These are phyloP conservation scores for Tetragonula carbonaria DNA, from an alignment of 2,888 invertebrate species.

Conservation along the genomic window DNA sequence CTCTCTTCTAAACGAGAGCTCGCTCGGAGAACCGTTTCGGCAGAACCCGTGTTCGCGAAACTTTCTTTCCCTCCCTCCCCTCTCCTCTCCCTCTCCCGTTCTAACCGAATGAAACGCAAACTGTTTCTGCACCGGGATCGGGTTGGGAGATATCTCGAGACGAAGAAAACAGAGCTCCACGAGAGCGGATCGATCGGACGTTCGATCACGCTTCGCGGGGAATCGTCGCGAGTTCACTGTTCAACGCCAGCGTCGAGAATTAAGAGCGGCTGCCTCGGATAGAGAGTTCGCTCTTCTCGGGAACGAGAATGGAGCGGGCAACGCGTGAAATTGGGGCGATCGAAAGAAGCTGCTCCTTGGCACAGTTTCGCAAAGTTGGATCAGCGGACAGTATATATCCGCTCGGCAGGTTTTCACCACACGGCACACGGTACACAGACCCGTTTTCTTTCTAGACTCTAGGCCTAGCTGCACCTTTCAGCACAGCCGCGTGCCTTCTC, in stretches of 20 bases:
- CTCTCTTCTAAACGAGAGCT: not conserved
- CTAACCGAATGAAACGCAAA: not conserved
- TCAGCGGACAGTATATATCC: conserved; percentile 51
- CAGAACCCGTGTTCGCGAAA: not conserved
- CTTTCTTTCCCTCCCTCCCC: not conserved
- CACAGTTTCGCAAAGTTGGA: conserved; percentile 54
- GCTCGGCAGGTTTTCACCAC: conserved; percentile 27
- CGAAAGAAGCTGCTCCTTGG: conserved; percentile 65
- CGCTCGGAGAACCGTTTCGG: not conserved
- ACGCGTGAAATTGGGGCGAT: conserved; percentile 57
- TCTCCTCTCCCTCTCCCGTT: no score
- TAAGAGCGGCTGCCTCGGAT: conserved; percentile 3
- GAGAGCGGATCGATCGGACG: no score
- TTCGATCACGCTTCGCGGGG: not conserved
- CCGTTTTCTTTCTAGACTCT: conserved; percentile 4
- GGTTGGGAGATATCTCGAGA: not conserved
- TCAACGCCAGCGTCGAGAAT: not conserved
- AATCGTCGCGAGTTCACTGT: not conserved
- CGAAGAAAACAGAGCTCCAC: not conserved
- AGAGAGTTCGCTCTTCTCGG: no score
- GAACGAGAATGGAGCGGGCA: not conserved
- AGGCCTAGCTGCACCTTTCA: conserved; percentile 5
- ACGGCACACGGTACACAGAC: conserved; percentile 38
- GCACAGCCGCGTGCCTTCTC: not conserved
- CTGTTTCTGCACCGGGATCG: not conserved